A percentile compares a stretch with the other conserved stretches of the same genome.
Evolutionary conservation across 2,888 invertebrate species (phyloP).

Genomic region (Xestia sexstrigata): DNA sequence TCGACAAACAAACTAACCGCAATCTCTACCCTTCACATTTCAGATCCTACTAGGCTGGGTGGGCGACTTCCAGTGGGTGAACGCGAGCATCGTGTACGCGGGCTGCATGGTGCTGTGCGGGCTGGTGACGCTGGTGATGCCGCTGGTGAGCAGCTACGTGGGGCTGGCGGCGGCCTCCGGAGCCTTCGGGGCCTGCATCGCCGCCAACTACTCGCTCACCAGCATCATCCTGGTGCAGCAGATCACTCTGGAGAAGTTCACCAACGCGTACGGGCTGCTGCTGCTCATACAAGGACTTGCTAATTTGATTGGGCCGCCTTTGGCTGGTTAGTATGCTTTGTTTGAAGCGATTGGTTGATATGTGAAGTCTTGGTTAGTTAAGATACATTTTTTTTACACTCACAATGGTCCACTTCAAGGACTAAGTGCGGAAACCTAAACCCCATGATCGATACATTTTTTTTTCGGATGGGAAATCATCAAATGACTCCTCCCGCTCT

Average conservation of each 20-base stretch:
- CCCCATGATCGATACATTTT: no score
- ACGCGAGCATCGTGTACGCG: conserved; percentile 95
- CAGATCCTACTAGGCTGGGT: conserved; percentile 96
- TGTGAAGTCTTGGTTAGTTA: no score
- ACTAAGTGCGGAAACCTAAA: no score
- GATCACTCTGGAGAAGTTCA: conserved; percentile 97
- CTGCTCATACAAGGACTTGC: conserved; percentile 97
- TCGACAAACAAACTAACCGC: no score
- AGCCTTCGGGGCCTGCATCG: conserved; percentile 97
- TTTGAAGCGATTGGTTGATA: neutral
- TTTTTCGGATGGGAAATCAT: no score
- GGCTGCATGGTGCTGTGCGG: conserved; percentile 94
- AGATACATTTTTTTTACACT: no score
- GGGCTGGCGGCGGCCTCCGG: conserved; percentile 92
- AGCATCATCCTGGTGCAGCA: conserved; percentile 97
- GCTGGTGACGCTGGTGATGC: conserved; percentile 92
- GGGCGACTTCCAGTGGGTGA: conserved; percentile 95
- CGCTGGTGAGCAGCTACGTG: conserved; percentile 90
- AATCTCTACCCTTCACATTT: no score
- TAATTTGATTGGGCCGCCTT: conserved; percentile 96
- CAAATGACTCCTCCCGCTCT: no score
- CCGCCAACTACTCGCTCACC: conserved; percentile 97
- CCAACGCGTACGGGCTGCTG: conserved; percentile 97
- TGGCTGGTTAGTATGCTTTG: conserved; percentile 93
- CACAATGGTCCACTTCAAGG: no score